Percentiles rank a stretch among this genome's conserved stretches.
Evolutionary conservation across 2,888 invertebrate genomes (phyloP).

Genomic region (Pristionchus maxplancki): DNA sequence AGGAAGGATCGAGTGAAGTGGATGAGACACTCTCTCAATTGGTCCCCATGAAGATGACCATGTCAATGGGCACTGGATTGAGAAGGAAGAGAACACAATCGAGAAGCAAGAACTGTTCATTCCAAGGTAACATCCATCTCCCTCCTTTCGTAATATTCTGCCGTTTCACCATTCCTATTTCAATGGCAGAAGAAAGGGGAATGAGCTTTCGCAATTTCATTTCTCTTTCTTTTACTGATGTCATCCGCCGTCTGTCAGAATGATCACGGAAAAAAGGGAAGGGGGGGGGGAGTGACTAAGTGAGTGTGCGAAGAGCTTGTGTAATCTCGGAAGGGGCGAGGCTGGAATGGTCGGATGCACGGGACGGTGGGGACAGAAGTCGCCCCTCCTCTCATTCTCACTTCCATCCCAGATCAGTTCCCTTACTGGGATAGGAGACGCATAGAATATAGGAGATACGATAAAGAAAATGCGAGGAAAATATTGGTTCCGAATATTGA

Average conservation of each 20-base stretch:
- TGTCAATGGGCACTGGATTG: not conserved
- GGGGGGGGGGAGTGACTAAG: constrained; percentile 20
- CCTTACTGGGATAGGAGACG: too few species aligned
- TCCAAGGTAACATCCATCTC: not conserved
- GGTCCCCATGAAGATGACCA: constrained; percentile 48
- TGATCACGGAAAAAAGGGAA: constrained; percentile 27
- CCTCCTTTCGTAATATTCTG: not conserved
- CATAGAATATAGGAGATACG: not conserved
- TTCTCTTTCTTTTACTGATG: not conserved
- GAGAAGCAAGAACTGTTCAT: constrained; percentile 42
- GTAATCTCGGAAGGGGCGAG: constrained; percentile 10
- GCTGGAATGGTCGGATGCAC: not conserved
- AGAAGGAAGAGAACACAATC: constrained; percentile 50
- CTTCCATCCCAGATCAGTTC: too few species aligned
- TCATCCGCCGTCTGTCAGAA: not conserved
- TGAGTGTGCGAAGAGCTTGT: constrained; percentile 32
- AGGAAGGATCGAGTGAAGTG: constrained; percentile 9
- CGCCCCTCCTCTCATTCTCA: not conserved
- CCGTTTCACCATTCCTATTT: constrained; percentile 2
- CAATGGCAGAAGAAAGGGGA: not conserved
- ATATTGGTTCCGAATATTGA: constrained; percentile 68
- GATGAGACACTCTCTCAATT: constrained; percentile 30
- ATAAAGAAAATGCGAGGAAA: not conserved
- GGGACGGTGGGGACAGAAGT: not conserved
- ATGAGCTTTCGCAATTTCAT: constrained; percentile 36